Conservation (phyloP, 2,797 vertebrate genomes). For the Etheostoma perlongum region DNA sequence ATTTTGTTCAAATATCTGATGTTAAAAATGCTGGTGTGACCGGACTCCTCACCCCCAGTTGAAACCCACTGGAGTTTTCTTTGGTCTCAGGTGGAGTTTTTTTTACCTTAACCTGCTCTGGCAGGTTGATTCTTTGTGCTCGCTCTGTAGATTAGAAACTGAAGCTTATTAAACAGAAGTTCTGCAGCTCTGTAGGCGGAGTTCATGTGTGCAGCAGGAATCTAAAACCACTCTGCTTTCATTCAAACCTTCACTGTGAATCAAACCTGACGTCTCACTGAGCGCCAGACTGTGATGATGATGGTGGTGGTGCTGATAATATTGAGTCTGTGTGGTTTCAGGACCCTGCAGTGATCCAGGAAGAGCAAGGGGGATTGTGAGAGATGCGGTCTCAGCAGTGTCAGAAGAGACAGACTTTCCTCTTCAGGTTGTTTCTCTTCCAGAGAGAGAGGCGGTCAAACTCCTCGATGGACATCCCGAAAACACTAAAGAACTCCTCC, state of each 20-base stretch:
- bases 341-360: slow-evolving; percentile 6
- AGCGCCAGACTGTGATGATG: background rate
- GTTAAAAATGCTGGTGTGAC: background rate
- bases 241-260: slow-evolving; percentile 10
- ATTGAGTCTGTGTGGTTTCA: slow-evolving; percentile 5
- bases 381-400: slow-evolving; percentile 5
- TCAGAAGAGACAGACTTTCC: slow-evolving; percentile 93
- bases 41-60: background rate
- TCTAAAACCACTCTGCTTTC: background rate
- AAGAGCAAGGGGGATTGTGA: slow-evolving; percentile 51
- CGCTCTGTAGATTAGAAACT: background rate
- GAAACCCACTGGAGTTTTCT: background rate
- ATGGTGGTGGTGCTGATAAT: background rate
- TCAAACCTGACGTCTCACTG: slow-evolving; percentile 20
- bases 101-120: background rate
- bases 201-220: background rate
- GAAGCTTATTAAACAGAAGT: background rate
- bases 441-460: slow-evolving; percentile 91
- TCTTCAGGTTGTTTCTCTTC: slow-evolving; percentile 94
- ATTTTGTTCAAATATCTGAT: background rate
- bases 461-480: slow-evolving; percentile 90
- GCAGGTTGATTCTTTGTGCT: background rate
- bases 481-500: slow-evolving; percentile 91
- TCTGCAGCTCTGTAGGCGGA: slow-evolving; percentile 1
- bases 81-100: background rate